Percentiles rank a stretch among this genome's conserved stretches.
phyloP scores from a whole-genome alignment of 2,888 invertebrate species.

The Ischnura elegans region DNA sequence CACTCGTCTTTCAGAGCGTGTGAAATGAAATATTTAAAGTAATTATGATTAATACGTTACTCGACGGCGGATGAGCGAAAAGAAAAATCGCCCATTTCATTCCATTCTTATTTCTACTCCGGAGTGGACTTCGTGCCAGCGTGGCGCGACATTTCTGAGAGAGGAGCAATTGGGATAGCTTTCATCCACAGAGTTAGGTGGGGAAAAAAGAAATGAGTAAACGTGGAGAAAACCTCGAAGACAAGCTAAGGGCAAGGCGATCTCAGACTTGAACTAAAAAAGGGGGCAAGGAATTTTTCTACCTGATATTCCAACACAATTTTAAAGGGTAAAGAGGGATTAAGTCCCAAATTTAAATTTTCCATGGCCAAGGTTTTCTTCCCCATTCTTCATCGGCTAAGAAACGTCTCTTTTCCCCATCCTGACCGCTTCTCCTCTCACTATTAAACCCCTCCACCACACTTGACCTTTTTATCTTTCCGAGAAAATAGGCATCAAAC shows the following conservation, averaged over 20 bases:
- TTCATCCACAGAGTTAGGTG: neutral
- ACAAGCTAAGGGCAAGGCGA: neutral
- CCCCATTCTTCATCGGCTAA: constrained; percentile 25
- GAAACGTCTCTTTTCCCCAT: neutral
- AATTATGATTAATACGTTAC: constrained; percentile 54
- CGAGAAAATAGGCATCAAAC: neutral
- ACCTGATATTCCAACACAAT: too few relatives aligned
- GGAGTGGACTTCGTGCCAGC: neutral
- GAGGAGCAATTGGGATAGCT: constrained; percentile 20
- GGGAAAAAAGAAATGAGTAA: neutral
- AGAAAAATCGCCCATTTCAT: constrained; percentile 9
- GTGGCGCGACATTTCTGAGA: constrained; percentile 3
- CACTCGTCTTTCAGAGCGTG: neutral
- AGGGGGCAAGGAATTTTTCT: neutral
- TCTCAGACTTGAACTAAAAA: neutral
- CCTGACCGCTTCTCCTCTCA: neutral
- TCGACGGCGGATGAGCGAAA: constrained; percentile 4
- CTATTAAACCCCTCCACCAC: neutral
- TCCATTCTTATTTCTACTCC: neutral
- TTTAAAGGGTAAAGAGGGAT: neutral
- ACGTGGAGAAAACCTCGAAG: neutral
- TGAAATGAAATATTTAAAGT: constrained; percentile 29
- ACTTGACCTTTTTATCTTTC: neutral
- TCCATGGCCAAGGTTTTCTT: constrained; percentile 60
- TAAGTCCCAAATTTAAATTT: constrained; percentile 35